These are phyloP conservation scores for Eumacrocentrus americanus DNA, from an alignment of 2,888 invertebrate species.

Conservation along the genomic window DNA sequence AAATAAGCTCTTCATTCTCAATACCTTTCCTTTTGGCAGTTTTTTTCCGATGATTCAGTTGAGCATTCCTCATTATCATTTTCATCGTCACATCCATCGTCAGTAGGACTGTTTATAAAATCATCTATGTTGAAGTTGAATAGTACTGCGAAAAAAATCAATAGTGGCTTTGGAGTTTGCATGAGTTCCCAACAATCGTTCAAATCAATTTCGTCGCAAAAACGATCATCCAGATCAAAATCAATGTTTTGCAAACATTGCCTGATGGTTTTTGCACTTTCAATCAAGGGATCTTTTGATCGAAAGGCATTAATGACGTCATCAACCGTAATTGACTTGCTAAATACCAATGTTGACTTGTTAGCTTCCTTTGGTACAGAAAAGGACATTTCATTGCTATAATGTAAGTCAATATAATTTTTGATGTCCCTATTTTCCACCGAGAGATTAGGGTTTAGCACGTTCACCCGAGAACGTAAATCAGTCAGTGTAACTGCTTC, in stretches of 20 bases:
- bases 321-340: too few relatives aligned
- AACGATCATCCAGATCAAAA: slow-evolving; percentile 15
- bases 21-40: neutral
- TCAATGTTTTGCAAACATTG: neutral
- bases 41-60: neutral
- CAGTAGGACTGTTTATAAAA: slow-evolving; percentile 1
- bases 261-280: slow-evolving; percentile 6
- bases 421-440: too few relatives aligned
- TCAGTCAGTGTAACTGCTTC: too few relatives aligned
- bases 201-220: slow-evolving; percentile 23
- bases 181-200: slow-evolving; percentile 23
- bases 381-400: too few relatives aligned
- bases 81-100: neutral
- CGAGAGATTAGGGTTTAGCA: too few relatives aligned
- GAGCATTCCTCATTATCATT: neutral
- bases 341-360: too few relatives aligned
- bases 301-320: too few relatives aligned
- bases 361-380: too few relatives aligned
- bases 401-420: too few relatives aligned
- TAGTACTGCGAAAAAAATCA: slow-evolving; percentile 19
- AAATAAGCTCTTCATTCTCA: slow-evolving; percentile 29
- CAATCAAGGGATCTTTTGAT: too few relatives aligned
- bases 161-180: slow-evolving; percentile 17
- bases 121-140: slow-evolving; percentile 20
- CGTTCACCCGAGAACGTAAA: too few relatives aligned